Percentiles rank a stretch among this genome's conserved stretches.
phyloP scores from a whole-genome alignment of 2,797 vertebrate species.

The Aeoliscus strigatus region DNA sequence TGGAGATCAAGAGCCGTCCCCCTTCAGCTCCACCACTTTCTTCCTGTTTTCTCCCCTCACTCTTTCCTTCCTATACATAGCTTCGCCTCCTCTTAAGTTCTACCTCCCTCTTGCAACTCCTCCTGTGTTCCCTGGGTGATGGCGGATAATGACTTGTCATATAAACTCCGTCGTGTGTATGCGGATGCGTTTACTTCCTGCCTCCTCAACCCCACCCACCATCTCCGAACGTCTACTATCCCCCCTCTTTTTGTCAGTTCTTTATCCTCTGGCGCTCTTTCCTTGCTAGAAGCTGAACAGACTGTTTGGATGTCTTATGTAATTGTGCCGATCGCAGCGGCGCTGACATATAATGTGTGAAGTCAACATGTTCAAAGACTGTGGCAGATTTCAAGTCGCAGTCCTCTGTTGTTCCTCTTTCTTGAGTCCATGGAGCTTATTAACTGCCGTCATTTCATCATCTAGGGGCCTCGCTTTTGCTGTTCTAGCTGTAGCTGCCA shows the following conservation, averaged over 20 bases:
- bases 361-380: constrained; percentile 51
- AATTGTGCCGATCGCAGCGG: constrained; percentile 32
- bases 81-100: constrained; percentile 25
- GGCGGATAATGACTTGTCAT: constrained; percentile 43
- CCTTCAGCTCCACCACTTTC: not conserved
- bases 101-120: constrained; percentile 19
- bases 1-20: constrained; percentile 19
- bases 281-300: constrained; percentile 22
- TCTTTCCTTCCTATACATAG: too few species aligned
- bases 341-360: constrained; percentile 32
- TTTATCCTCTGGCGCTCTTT: constrained; percentile 32
- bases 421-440: constrained; percentile 38
- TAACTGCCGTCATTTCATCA: constrained; percentile 46
- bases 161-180: constrained; percentile 20
- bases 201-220: constrained; percentile 13
- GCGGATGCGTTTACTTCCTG: constrained; percentile 12
- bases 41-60: constrained; percentile 15
- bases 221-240: constrained; percentile 13
- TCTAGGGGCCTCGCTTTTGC: constrained; percentile 26
- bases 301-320: constrained; percentile 45
- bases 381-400: constrained; percentile 32
- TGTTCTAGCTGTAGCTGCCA: constrained; percentile 31
- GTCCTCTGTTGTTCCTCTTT: constrained; percentile 40
- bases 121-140: constrained; percentile 29
- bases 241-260: constrained; percentile 22